phyloP scores from a whole-genome alignment of 2,797 vertebrate species.

The Euthynnus affinis region DNA sequence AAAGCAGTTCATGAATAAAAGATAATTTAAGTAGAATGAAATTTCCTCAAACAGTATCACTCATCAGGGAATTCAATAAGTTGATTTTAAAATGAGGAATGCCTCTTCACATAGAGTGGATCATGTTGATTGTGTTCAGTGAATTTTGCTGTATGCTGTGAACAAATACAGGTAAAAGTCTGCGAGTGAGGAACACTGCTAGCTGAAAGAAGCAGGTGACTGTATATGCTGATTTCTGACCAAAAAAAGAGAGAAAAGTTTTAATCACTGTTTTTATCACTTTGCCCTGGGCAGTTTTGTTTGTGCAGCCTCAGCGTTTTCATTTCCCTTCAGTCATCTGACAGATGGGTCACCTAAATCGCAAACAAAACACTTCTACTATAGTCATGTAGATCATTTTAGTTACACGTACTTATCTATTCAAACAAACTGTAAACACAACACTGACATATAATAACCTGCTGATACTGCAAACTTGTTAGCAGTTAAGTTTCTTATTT shows the following conservation, averaged over 20 bases:
- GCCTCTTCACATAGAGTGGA: conserved; percentile 27
- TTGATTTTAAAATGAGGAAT: conserved; percentile 43
- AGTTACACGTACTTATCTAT: not conserved
- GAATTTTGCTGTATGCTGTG: conserved; percentile 4
- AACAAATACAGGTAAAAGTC: conserved; percentile 25
- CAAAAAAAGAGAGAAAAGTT: not conserved
- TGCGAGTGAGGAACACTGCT: not conserved
- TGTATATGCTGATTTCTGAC: not conserved
- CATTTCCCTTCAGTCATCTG: conserved; percentile 73
- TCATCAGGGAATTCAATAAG: conserved; percentile 55
- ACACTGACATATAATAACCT: not conserved
- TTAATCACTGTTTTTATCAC: not conserved
- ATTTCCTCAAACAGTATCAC: conserved; percentile 39
- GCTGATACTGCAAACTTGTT: not conserved
- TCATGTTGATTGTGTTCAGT: conserved; percentile 35
- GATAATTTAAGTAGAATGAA: conserved; percentile 53
- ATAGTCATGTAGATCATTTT: not conserved
- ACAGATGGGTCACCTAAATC: not conserved
- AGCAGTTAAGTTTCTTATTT: too few species aligned
- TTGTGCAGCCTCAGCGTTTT: conserved; percentile 74
- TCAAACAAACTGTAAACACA: not conserved
- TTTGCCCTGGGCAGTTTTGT: conserved; percentile 2
- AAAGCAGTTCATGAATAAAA: conserved; percentile 49
- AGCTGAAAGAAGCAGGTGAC: conserved; percentile 2
- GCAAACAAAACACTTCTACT: not conserved